phyloP scores from a whole-genome alignment of 2,797 vertebrate genomes.

The Thamnophis elegans region DNA sequence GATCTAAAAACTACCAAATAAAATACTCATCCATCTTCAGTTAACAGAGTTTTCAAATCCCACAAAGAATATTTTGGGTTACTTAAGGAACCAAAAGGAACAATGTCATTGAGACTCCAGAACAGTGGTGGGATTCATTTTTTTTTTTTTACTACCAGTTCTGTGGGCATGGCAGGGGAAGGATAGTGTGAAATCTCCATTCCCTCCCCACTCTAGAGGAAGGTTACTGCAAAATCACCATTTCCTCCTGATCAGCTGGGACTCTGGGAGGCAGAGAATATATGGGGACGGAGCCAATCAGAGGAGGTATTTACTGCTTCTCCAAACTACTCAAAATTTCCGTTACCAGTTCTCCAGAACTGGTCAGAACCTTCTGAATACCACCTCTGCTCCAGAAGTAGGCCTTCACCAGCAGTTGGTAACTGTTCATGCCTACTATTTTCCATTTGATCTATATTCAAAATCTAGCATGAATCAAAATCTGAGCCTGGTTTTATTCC shows the following conservation, averaged over 20 bases:
- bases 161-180: too few species aligned
- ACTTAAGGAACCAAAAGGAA: background rate
- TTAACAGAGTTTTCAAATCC: background rate
- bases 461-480: background rate
- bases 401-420: background rate
- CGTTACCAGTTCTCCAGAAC: too few species aligned
- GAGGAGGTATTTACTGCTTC: too few species aligned
- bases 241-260: too few species aligned
- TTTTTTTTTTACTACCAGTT: too few species aligned
- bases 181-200: too few species aligned
- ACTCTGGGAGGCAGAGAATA: too few species aligned
- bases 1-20: background rate
- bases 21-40: background rate
- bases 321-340: too few species aligned
- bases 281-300: too few species aligned
- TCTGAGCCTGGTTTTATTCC: background rate
- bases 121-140: background rate
- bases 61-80: background rate
- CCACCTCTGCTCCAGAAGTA: background rate
- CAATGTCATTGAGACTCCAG: background rate
- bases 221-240: too few species aligned
- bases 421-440: background rate
- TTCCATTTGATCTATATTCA: background rate
- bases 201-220: too few species aligned
- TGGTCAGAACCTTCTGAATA: too few species aligned